Percentiles rank a stretch among this genome's conserved stretches.
Evolutionary conservation across 1,140 invertebrate species (phyloP).

Genomic region (Papilio polyxenes): DNA sequence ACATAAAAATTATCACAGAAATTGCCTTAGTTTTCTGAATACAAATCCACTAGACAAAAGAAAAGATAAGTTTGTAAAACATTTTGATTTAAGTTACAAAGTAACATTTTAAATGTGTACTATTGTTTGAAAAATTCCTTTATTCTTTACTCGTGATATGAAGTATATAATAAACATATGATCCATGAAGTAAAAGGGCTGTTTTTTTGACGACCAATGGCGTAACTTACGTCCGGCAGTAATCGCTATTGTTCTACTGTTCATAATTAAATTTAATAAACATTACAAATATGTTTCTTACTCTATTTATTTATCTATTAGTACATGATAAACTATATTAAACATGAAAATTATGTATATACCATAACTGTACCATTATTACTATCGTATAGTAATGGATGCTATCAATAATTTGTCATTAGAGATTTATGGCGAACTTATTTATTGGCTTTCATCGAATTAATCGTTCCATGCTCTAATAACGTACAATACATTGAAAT

Average conservation of each 20-base stretch:
- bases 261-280: too few species aligned
- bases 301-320: background rate
- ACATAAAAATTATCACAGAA: background rate
- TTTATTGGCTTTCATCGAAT: conserved; percentile 28
- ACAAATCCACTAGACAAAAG: conserved; percentile 16
- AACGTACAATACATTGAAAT: conserved; percentile 34
- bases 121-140: background rate
- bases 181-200: background rate
- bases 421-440: background rate
- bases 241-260: too few species aligned
- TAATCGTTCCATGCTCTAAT: conserved; percentile 21
- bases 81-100: background rate
- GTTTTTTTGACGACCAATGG: background rate
- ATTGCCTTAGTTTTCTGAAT: background rate
- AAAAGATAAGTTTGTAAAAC: conserved; percentile 2
- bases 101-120: background rate
- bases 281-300: too few species aligned
- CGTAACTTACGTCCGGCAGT: too few species aligned
- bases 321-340: background rate
- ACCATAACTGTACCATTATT: background rate
- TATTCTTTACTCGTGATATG: background rate
- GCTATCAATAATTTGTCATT: conserved; percentile 19
- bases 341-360: background rate
- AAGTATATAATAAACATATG: background rate
- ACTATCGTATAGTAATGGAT: background rate